Conservation (phyloP, 2,113 vertebrate genomes). For the Prietella phreatophila region DNA sequence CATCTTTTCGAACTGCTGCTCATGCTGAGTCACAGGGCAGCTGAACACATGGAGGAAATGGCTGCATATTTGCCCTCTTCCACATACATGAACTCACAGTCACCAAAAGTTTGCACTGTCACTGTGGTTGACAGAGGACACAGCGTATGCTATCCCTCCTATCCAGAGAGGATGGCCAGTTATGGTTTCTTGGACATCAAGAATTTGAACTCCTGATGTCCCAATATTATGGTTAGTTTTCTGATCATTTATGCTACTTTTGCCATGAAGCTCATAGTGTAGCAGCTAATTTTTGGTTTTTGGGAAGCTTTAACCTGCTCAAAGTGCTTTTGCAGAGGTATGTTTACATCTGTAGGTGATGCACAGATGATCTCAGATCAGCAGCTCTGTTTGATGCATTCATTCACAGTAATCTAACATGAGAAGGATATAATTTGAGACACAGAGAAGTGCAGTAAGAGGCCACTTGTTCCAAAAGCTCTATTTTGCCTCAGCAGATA, state of each 20-base stretch:
- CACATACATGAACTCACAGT: neutral
- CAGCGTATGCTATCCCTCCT: neutral
- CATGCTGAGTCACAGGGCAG: neutral
- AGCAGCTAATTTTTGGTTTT: neutral
- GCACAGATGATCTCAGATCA: slow-evolving; percentile 20
- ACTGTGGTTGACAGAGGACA: neutral
- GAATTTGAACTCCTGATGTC: neutral
- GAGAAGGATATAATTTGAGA: slow-evolving; percentile 31
- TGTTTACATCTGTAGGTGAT: neutral
- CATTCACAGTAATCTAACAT: slow-evolving; percentile 12
- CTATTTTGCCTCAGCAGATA: slow-evolving; percentile 9
- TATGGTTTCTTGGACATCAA: neutral
- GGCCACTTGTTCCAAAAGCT: slow-evolving; percentile 27
- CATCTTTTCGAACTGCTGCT: neutral
- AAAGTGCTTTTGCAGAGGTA: neutral
- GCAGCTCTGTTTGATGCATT: slow-evolving; percentile 37
- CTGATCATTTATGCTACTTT: neutral
- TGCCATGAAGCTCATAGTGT: neutral
- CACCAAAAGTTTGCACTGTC: neutral
- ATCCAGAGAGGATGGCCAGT: neutral
- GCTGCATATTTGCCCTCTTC: neutral
- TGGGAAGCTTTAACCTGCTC: neutral
- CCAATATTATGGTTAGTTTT: neutral
- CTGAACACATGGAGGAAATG: neutral
- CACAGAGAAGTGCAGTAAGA: slow-evolving; percentile 5